These are phyloP conservation scores for Tuberolachnus salignus DNA, from an alignment of 2,888 invertebrate species.

Conservation along the genomic window DNA sequence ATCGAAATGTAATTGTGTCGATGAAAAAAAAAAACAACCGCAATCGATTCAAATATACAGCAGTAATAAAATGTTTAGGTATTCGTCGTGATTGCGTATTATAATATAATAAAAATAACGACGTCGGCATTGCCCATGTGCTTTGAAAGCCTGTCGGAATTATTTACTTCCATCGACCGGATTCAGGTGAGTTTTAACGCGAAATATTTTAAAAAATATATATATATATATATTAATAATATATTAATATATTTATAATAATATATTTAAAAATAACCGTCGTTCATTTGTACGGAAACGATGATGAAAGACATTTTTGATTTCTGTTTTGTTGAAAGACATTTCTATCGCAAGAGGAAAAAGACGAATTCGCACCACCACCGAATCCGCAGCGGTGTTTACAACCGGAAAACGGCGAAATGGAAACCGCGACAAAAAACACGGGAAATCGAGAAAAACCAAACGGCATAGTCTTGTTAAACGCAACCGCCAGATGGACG, in stretches of 20 bases:
- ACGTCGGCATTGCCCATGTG: slow-evolving; percentile 87
- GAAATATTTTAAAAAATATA: too few relatives aligned
- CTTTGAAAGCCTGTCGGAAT: slow-evolving; percentile 80
- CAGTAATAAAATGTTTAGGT: slow-evolving; percentile 61
- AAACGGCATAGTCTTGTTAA: background rate
- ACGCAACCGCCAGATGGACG: background rate
- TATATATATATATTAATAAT: too few relatives aligned
- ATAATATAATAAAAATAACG: slow-evolving; percentile 81
- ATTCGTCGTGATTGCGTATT: slow-evolving; percentile 90
- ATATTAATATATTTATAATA: too few relatives aligned
- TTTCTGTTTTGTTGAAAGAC: slow-evolving; percentile 60
- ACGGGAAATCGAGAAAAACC: background rate
- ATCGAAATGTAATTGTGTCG: too few relatives aligned
- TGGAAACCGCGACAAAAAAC: background rate
- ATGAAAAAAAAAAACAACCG: slow-evolving; percentile 70
- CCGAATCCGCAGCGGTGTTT: background rate
- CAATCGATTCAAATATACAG: slow-evolving; percentile 3
- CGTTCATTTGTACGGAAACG: too few relatives aligned
- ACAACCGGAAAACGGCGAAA: background rate
- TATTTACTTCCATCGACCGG: slow-evolving; percentile 75
- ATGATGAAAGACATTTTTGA: too few relatives aligned
- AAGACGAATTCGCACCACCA: background rate
- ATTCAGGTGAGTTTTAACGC: slow-evolving; percentile 64
- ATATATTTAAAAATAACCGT: too few relatives aligned
- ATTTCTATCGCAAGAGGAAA: slow-evolving; percentile 64